Conservation (phyloP, 2,113 vertebrate genomes). For the Xiphophorus couchianus region DNA sequence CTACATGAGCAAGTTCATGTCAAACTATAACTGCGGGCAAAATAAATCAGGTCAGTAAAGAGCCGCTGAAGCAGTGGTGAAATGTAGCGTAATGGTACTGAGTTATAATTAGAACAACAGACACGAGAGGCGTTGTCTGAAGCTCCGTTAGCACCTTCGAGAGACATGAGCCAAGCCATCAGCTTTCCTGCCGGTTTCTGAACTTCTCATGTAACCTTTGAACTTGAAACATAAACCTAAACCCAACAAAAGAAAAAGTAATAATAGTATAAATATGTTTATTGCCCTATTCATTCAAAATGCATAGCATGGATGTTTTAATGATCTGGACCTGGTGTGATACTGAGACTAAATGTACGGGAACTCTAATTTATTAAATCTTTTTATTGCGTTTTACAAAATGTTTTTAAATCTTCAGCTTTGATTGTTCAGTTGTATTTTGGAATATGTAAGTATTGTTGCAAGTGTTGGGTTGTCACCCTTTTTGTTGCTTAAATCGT, state of each 20-base stretch:
- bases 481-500: conserved; percentile 12
- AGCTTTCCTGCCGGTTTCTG: neutral
- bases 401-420: neutral
- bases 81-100: conserved; percentile 45
- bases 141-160: conserved; percentile 25
- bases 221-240: neutral
- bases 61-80: conserved; percentile 50
- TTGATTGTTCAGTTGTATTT: neutral
- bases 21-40: conserved; percentile 54
- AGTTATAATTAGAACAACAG: conserved; percentile 43
- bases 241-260: neutral
- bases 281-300: neutral
- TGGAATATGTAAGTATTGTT: neutral
- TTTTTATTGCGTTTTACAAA: neutral
- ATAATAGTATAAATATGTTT: neutral
- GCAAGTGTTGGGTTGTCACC: neutral
- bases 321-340: no score
- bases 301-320: no score
- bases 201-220: conserved; percentile 8
- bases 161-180: neutral
- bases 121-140: conserved; percentile 13
- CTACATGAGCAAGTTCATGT: conserved; percentile 36
- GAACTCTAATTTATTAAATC: neutral
- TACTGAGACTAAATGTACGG: neutral
- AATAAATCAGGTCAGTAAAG: conserved; percentile 52